Base-by-base conservation (phyloP, 2,113 vertebrate genomes). In the Recurvirostra avosetta region DNA sequence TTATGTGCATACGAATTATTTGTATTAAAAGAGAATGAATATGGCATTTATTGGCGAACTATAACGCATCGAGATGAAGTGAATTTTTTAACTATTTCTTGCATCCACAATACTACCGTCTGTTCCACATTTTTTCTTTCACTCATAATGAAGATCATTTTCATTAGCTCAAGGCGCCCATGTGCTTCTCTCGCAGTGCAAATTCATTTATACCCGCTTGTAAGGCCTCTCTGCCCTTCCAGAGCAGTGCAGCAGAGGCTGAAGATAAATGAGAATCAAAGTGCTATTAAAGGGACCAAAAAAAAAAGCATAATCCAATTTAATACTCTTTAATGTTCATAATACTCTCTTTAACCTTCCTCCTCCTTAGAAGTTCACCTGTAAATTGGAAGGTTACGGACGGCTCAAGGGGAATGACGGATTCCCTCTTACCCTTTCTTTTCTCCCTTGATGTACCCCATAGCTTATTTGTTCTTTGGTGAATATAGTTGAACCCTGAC, bases 211-310 rank as follows among this genome's bases (percentile, higher is more conserved):
- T 61, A 81, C n/a, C 30, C 86, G 45, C 65, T 61, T 92, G 29
- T 52, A 67, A 91, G 86, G 47, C 75, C 52, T 68, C 61, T 67
- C 58, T 95, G 86, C 65, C 58, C 79, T 95, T 95, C 76, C 76
- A 72, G 40, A 85, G 34, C 36, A 73, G 27, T n/a, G 27, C 41
- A 88, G 34, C 8, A 23, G 67, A 66, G 47, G 15, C 59, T 71
- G 79, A 86, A 25, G 68, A 49, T 87, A 91, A 91, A 81, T 38
- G 21, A 52, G 45, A 89, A 72, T 26, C 19, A 50, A 90, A 93
- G 36, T 73, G 20, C 55, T 90, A n/a, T 65, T 88, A 49, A 85
- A 92, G 43, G 38, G 32, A 66, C n/a, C 4, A 11, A 67, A 67
- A 91, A 65, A 40, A 65, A 66, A 27, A 15, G 11, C 36, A 13